A percentile compares a stretch with the other conserved stretches of the same genome.
These are phyloP conservation scores for Pachyramphus minor DNA, from an alignment of 2,113 vertebrate genomes.

Conservation along the genomic window DNA sequence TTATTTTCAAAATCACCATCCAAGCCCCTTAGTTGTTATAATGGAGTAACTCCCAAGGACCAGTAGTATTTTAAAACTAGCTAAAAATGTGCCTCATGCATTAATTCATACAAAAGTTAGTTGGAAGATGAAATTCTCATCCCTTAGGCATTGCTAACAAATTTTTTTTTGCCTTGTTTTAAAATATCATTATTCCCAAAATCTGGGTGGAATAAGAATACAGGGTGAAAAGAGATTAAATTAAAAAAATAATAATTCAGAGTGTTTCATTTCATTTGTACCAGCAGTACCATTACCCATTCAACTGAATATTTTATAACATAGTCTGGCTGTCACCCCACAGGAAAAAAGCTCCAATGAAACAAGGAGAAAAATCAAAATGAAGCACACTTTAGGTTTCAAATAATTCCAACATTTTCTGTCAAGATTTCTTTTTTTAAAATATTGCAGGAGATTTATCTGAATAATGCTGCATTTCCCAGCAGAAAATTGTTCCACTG, in stretches of 20 bases:
- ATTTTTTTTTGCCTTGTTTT: background rate
- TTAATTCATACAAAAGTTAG: background rate
- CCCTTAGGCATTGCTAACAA: background rate
- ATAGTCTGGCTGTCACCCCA: background rate
- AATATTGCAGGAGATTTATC: background rate
- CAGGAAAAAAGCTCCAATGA: background rate
- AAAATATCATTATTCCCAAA: background rate
- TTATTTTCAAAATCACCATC: background rate
- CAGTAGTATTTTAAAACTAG: background rate
- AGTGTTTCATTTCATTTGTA: background rate
- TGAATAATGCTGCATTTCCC: background rate
- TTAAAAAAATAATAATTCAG: background rate
- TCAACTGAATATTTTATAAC: background rate
- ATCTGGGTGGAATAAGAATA: background rate
- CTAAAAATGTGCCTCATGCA: background rate
- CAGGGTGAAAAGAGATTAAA: background rate
- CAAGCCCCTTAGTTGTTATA: background rate
- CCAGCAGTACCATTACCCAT: background rate
- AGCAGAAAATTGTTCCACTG: background rate
- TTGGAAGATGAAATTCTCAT: background rate
- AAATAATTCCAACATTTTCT: background rate
- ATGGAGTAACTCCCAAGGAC: background rate
- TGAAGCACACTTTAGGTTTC: background rate
- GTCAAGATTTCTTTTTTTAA: background rate
- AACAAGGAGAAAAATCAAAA: slow-evolving; percentile 20